These are phyloP conservation scores for Mareca strepera DNA, from an alignment of 2,797 vertebrate species.

Conservation along the genomic window DNA sequence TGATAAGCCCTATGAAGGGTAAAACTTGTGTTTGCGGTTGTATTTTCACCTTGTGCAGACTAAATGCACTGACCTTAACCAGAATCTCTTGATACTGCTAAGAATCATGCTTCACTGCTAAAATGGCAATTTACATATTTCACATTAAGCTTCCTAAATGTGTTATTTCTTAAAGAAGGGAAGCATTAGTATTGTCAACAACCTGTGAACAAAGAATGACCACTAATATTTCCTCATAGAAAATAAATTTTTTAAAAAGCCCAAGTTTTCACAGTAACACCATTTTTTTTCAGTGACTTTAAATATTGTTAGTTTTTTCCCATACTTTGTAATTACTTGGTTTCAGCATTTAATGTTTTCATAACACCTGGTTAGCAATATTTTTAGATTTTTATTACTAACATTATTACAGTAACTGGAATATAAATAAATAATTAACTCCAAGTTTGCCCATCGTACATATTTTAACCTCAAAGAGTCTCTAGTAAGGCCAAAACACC, in stretches of 20 bases:
- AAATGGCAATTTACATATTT: conserved; percentile 64
- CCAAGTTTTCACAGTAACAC: background rate
- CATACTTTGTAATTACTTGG: background rate
- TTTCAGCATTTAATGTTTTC: background rate
- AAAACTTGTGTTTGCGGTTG: conserved; percentile 32
- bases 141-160: conserved; percentile 50
- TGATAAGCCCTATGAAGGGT: conserved; percentile 57
- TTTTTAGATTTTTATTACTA: conserved; percentile 30
- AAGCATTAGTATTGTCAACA: conserved; percentile 31
- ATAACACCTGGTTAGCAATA: background rate
- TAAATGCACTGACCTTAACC: conserved; percentile 56
- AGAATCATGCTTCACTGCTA: conserved; percentile 60
- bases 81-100: conserved; percentile 50
- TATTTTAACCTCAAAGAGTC: background rate
- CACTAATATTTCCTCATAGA: background rate
- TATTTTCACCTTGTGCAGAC: conserved; percentile 66
- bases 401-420: background rate
- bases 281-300: background rate
- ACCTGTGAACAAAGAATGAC: background rate
- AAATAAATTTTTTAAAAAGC: conserved; percentile 19
- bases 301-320: background rate
- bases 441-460: background rate
- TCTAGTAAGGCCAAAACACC: background rate
- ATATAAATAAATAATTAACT: background rate
- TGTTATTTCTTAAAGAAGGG: conserved; percentile 40